A percentile compares a stretch with the other conserved stretches of the same genome.
These are phyloP conservation scores for Orchestes rusci DNA, from an alignment of 2,888 invertebrate species.

Conservation along the genomic window DNA sequence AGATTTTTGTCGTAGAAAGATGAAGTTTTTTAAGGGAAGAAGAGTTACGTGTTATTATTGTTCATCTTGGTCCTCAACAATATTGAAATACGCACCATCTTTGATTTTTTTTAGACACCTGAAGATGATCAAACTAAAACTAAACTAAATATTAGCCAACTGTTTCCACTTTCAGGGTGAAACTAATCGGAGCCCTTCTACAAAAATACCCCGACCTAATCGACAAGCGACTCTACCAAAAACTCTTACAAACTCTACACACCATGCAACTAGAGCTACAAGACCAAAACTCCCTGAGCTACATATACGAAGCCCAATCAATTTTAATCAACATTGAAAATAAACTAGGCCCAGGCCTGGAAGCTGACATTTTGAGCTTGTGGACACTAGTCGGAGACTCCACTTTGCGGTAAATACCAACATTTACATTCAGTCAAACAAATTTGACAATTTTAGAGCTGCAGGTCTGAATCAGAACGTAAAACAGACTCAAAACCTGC, in stretches of 20 bases:
- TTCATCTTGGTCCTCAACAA: too few species aligned
- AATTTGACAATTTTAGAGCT: conserved; percentile 45
- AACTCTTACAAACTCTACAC: conserved; percentile 41
- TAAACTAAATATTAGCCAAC: neutral
- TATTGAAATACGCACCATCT: too few species aligned
- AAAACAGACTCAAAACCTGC: conserved; percentile 41
- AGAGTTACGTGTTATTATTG: too few species aligned
- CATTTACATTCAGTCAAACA: too few species aligned
- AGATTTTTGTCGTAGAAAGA: too few species aligned
- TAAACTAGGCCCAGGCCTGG: conserved; percentile 1
- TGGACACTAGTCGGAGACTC: conserved; percentile 28
- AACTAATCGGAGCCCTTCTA: conserved; percentile 40
- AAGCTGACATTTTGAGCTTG: conserved; percentile 21
- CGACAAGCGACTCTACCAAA: conserved; percentile 36
- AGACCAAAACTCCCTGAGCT: conserved; percentile 24
- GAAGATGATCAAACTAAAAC: neutral
- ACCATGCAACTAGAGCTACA: conserved; percentile 31
- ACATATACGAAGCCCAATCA: conserved; percentile 26
- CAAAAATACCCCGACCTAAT: conserved; percentile 43
- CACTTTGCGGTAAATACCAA: conserved; percentile 25
- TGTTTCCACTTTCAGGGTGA: conserved; percentile 35
- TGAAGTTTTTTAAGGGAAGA: too few species aligned
- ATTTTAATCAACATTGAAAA: conserved; percentile 23
- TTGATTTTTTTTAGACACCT: too few species aligned
- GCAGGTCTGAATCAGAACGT: conserved; percentile 45